Conservation (phyloP, 1,140 invertebrate genomes). For the Cryptotermes secundus region DNA sequence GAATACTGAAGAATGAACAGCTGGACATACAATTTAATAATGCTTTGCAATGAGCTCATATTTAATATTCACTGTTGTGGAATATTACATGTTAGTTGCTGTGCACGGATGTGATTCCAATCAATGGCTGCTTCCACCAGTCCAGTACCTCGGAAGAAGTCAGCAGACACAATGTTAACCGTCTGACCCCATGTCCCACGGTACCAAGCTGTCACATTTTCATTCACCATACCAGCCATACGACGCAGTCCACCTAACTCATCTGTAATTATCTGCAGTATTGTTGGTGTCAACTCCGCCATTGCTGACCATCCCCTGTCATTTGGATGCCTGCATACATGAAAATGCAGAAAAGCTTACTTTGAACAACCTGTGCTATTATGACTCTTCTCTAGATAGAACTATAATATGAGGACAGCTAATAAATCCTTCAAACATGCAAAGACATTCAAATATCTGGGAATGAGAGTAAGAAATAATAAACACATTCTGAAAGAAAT, state of each 20-base stretch:
- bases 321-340: neutral
- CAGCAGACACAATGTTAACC: conserved; percentile 62
- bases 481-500: too few relatives aligned
- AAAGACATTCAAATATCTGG: too few relatives aligned
- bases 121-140: conserved; percentile 59
- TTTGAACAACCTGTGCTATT: too few relatives aligned
- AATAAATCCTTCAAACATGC: too few relatives aligned
- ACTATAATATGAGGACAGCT: too few relatives aligned
- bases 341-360: too few relatives aligned
- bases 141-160: conserved; percentile 59
- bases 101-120: conserved; percentile 46
- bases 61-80: too few relatives aligned
- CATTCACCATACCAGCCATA: conserved; percentile 60
- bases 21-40: too few relatives aligned
- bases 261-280: conserved; percentile 54
- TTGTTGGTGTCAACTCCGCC: conserved; percentile 62
- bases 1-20: too few relatives aligned
- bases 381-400: too few relatives aligned
- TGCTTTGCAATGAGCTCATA: too few relatives aligned
- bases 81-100: neutral
- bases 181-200: conserved; percentile 51
- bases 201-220: conserved; percentile 58
- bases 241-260: conserved; percentile 53
- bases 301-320: conserved; percentile 48
- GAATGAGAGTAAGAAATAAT: too few relatives aligned